Base-by-base conservation (phyloP, 2,113 vertebrate species). In the Atrichornis clamosus region DNA sequence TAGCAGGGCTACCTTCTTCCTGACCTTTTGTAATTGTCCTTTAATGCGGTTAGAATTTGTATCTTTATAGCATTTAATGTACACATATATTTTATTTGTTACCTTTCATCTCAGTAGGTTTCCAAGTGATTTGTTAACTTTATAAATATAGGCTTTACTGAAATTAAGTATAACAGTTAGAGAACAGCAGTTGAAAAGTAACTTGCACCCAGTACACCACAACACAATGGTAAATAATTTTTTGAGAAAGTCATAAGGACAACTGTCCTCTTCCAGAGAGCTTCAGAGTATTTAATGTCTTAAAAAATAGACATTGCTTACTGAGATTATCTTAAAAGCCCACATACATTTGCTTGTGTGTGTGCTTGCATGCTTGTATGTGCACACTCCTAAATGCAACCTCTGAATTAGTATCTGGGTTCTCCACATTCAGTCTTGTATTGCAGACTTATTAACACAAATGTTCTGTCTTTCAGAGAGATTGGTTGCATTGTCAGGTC, bases 401-500 rank as follows among this genome's bases (percentile, higher is more conserved):
- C 30, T 87, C 74, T 88, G 50, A 62, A 33, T 12, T 69, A 37
- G 9, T 74, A 7, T 64, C 28, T 95, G 39, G 53, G 27, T 86
- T 65, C 33, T 89, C 42, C 46, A 76, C 39, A 73, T 39, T 22
- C 14, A 35, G 41, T 59, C 16, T 42, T 50, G 9, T 46, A 30
- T 58, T 94, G 67, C 69, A 88, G 76, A 68, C 75, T 68, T 95
- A 41, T 28, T 65, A 60, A 94, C 52, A 84, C 72, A 91, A 7
- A 44, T 80, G 4, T 56, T 87, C 13, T 37, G 7, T 53, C 27
- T 90, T 94, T 68, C 95, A 99, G 99, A 76, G 99, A 99, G 93
- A 97, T 99, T 35, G 98, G 99, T 55, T 99, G 98, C 56, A 98
- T 99, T 80, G 93, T 99, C 78, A 98, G 98, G 70, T 99, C 99